Percentiles rank a stretch among this genome's conserved stretches.
Conservation (phyloP, 2,797 vertebrate species). For the Megalops cyprinoides region DNA sequence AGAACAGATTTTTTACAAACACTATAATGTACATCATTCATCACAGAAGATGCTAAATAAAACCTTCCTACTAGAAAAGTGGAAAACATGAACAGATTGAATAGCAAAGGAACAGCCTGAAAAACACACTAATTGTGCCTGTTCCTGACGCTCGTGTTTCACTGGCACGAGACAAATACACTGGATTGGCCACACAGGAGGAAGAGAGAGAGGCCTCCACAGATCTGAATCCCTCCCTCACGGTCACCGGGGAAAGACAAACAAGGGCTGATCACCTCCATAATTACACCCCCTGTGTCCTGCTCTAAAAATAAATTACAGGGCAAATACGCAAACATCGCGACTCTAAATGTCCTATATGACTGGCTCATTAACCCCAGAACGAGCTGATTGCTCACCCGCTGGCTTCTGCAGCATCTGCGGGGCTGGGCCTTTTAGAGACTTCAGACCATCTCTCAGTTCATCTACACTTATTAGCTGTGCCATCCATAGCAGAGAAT, state of each 20-base stretch:
- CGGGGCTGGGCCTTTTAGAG: slow-evolving; percentile 4
- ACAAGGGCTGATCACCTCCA: slow-evolving; percentile 20
- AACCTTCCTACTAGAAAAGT: background rate
- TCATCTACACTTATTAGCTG: background rate
- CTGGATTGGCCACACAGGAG: no score
- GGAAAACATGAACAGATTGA: background rate
- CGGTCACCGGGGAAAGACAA: background rate
- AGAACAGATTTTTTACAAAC: background rate
- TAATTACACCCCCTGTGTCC: background rate
- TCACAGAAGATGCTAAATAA: background rate
- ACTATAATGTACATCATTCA: background rate
- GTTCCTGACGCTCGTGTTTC: background rate
- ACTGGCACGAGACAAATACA: background rate
- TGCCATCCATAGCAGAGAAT: background rate
- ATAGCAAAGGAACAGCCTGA: background rate
- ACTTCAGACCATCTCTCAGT: background rate
- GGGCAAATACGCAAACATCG: slow-evolving; percentile 21
- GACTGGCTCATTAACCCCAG: slow-evolving; percentile 17
- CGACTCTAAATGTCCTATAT: slow-evolving; percentile 23
- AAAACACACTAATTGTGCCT: background rate
- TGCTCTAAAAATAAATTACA: slow-evolving; percentile 28
- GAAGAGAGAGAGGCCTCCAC: background rate
- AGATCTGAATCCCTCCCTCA: background rate
- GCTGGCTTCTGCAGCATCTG: background rate
- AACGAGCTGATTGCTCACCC: slow-evolving; percentile 7